Percentiles rank a stretch among this genome's conserved stretches.
These are phyloP conservation scores for Stramonita haemastoma DNA, from an alignment of 2,888 invertebrate genomes.

Conservation along the genomic window DNA sequence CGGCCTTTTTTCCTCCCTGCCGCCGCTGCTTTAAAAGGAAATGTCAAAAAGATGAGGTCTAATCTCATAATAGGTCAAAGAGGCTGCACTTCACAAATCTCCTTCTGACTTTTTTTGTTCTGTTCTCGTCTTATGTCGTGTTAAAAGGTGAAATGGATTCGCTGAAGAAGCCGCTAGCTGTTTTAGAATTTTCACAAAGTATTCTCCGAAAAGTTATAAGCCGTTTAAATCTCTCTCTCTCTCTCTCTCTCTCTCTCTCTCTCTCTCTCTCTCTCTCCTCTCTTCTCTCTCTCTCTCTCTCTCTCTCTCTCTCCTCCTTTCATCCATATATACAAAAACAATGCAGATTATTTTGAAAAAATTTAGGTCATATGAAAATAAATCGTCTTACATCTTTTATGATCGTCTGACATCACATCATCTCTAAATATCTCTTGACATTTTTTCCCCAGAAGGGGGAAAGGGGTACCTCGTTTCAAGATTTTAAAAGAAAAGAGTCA, in stretches of 20 bases:
- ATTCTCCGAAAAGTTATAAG: not conserved
- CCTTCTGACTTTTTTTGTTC: not conserved
- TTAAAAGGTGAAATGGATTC: not conserved
- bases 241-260: constrained; percentile 24
- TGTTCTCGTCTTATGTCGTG: not conserved
- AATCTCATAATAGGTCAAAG: constrained; percentile 2
- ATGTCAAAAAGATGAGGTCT: not conserved
- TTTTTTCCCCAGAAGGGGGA: no score
- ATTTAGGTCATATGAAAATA: no score
- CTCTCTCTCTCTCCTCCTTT: not conserved
- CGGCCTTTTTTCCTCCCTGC: not conserved
- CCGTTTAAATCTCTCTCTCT: not conserved
- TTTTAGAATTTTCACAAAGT: not conserved
- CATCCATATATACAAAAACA: no score
- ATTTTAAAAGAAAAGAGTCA: no score
- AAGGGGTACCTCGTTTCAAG: no score
- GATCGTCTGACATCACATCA: no score
- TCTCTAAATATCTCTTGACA: no score
- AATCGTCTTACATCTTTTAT: no score
- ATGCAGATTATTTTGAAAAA: no score
- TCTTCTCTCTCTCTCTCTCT: not conserved
- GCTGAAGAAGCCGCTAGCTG: not conserved
- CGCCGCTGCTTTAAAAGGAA: not conserved
- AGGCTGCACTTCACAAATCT: not conserved
- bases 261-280: not conserved